phyloP scores from a whole-genome alignment of 2,797 vertebrate species.

The Takifugu rubripes region DNA sequence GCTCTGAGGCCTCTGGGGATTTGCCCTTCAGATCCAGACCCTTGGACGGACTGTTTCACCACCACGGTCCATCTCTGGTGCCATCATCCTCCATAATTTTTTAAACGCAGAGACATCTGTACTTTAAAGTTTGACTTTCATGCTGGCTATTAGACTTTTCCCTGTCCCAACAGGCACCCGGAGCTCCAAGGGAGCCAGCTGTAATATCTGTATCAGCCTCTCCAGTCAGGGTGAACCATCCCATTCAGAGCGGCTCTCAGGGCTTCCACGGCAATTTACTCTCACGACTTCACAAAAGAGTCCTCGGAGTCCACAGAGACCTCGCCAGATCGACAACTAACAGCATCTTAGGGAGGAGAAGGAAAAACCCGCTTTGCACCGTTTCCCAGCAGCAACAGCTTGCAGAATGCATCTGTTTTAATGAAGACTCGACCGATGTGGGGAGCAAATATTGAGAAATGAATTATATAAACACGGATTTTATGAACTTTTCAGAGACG shows the following conservation, averaged over 20 bases:
- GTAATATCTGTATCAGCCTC: conserved; percentile 67
- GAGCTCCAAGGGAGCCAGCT: conserved; percentile 47
- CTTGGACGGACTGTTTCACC: background rate
- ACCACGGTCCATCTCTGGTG: background rate
- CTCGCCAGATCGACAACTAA: conserved; percentile 53
- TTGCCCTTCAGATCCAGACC: background rate
- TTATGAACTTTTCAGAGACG: conserved; percentile 67
- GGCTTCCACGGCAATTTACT: conserved; percentile 66
- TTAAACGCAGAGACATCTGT: conserved; percentile 39
- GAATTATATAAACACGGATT: conserved; percentile 62
- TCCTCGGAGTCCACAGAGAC: conserved; percentile 59
- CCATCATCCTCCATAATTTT: conserved; percentile 22
- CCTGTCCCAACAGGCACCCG: conserved; percentile 45
- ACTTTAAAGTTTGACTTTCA: conserved; percentile 57
- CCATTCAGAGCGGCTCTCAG: conserved; percentile 56
- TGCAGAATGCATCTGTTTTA: conserved; percentile 42
- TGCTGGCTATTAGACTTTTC: conserved; percentile 48
- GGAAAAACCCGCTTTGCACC: conserved; percentile 25
- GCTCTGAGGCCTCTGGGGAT: conserved; percentile 14
- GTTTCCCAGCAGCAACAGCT: conserved; percentile 19
- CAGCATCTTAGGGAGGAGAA: conserved; percentile 28
- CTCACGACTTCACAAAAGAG: conserved; percentile 64
- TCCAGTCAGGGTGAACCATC: conserved; percentile 57
- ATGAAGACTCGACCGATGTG: conserved; percentile 49
- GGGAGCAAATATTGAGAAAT: conserved; percentile 46